A percentile compares a stretch with the other conserved stretches of the same genome.
phyloP scores from a whole-genome alignment of 2,113 vertebrate genomes.

The Podilymbus podiceps region DNA sequence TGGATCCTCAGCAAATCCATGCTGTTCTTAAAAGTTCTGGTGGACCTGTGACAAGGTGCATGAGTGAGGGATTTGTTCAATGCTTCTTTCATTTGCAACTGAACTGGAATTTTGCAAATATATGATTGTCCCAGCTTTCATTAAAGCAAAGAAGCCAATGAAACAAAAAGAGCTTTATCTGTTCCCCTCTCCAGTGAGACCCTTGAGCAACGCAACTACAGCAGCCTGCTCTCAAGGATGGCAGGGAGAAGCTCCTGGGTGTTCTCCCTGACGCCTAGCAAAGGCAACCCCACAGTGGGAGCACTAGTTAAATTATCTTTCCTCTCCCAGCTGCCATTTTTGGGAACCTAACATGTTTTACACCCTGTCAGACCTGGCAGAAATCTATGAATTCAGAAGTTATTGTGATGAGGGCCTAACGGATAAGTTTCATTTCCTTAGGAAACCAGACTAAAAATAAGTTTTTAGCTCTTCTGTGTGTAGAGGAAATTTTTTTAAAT shows the following conservation, averaged over 20 bases:
- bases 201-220: background rate
- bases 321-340: background rate
- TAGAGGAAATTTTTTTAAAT: background rate
- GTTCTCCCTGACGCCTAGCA: background rate
- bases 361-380: slow-evolving; percentile 29
- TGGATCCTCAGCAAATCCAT: background rate
- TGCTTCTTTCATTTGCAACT: background rate
- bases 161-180: background rate
- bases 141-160: background rate
- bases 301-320: background rate
- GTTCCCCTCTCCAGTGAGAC: background rate
- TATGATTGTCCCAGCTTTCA: background rate
- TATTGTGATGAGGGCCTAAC: slow-evolving; percentile 39
- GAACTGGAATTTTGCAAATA: background rate
- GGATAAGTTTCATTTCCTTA: slow-evolving; percentile 67
- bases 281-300: background rate
- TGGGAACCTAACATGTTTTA: background rate
- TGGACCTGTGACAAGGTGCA: background rate
- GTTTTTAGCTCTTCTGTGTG: background rate
- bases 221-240: background rate
- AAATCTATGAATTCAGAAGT: slow-evolving; percentile 40
- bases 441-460: slow-evolving; percentile 62
- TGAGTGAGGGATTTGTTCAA: background rate
- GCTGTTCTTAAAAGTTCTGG: background rate
- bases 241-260: accelerated